These are phyloP conservation scores for Aricia artaxerxes DNA, from an alignment of 2,888 invertebrate genomes.

Conservation along the genomic window DNA sequence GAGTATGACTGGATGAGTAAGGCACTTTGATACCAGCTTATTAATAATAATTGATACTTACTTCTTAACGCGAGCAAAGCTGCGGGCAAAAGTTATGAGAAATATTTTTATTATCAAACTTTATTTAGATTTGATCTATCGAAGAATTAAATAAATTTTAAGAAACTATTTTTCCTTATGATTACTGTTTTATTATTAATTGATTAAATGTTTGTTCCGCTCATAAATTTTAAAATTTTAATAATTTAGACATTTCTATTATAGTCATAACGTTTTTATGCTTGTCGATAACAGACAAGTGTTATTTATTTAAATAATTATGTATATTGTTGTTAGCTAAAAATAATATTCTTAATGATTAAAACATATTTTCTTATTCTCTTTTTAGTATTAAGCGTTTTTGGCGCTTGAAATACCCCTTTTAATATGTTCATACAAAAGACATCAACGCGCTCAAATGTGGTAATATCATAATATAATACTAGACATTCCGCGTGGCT, in stretches of 20 bases:
- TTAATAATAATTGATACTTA: too few species aligned
- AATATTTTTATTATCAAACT: background rate
- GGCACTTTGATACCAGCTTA: too few species aligned
- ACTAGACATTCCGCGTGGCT: too few species aligned
- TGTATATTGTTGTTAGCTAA: background rate
- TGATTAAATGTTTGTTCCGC: background rate
- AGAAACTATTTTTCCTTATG: background rate
- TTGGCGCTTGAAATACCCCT: background rate
- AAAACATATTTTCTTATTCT: background rate
- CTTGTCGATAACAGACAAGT: background rate
- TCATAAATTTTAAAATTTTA: background rate
- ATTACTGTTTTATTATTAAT: background rate
- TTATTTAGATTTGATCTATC: background rate
- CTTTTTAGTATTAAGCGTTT: background rate
- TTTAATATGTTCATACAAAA: background rate
- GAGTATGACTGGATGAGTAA: too few species aligned
- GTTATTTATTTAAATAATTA: background rate
- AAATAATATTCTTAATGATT: background rate
- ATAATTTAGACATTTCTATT: conserved; percentile 7
- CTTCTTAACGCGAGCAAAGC: too few species aligned
- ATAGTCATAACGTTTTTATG: background rate
- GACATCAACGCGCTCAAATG: background rate
- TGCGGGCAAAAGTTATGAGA: too few species aligned
- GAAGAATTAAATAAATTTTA: background rate
- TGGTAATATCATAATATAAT: background rate